Percentiles rank a stretch among this genome's conserved stretches.
phyloP scores from a whole-genome alignment of 2,888 invertebrate genomes.

The Lasioglossum morio region DNA sequence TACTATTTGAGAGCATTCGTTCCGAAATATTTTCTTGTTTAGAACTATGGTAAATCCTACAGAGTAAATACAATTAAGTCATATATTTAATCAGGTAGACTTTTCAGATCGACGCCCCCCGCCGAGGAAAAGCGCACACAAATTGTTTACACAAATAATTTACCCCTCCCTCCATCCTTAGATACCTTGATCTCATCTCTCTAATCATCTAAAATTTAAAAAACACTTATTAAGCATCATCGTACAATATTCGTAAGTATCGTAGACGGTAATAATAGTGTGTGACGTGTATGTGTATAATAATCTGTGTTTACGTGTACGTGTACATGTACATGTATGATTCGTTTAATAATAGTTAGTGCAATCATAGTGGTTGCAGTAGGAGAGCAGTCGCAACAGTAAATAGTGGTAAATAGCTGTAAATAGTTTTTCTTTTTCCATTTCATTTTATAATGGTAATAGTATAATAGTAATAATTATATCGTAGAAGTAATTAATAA shows the following conservation, averaged over 20 bases:
- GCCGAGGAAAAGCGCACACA: slow-evolving; percentile 67
- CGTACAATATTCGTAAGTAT: slow-evolving; percentile 75
- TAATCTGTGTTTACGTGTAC: slow-evolving; percentile 29
- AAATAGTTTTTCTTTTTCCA: slow-evolving; percentile 58
- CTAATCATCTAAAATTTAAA: slow-evolving; percentile 80
- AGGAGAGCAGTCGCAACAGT: slow-evolving; percentile 71
- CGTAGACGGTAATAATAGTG: slow-evolving; percentile 72
- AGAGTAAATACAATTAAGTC: slow-evolving; percentile 84
- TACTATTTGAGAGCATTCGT: slow-evolving; percentile 76
- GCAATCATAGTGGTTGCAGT: slow-evolving; percentile 66
- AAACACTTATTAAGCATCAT: slow-evolving; percentile 77
- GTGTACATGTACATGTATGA: background rate
- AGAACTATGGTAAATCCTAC: slow-evolving; percentile 82
- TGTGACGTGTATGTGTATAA: slow-evolving; percentile 40
- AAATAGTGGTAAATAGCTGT: slow-evolving; percentile 65
- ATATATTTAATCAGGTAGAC: slow-evolving; percentile 84
- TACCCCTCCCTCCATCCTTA: slow-evolving; percentile 74
- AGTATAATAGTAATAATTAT: slow-evolving; percentile 71
- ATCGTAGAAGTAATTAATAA: slow-evolving; percentile 71
- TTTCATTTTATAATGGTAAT: slow-evolving; percentile 64
- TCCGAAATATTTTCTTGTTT: slow-evolving; percentile 74
- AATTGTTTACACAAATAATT: slow-evolving; percentile 45
- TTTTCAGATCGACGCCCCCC: slow-evolving; percentile 82
- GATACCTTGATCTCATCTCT: slow-evolving; percentile 74
- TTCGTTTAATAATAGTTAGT: slow-evolving; percentile 27